These are phyloP conservation scores for Recurvirostra avosetta DNA, from an alignment of 2,113 vertebrate species.

Conservation along the genomic window DNA sequence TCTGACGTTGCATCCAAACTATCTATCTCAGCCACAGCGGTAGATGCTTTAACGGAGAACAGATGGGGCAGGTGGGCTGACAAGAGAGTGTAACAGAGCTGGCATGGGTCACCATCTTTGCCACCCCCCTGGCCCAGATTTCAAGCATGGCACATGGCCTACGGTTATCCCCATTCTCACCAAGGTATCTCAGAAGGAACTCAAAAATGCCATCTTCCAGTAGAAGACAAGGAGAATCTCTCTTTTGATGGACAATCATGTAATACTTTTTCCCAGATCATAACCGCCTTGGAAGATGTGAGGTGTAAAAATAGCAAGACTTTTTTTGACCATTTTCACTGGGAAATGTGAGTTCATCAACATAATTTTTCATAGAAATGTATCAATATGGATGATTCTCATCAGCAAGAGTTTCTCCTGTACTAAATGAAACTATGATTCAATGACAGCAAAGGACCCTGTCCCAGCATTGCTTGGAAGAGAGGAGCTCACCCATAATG, in stretches of 20 bases:
- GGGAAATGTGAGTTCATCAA: neutral
- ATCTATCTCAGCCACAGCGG: neutral
- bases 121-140: fast-evolving
- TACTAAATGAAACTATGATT: neutral
- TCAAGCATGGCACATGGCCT: neutral
- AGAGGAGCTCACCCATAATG: neutral
- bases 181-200: neutral
- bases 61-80: neutral
- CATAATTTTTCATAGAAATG: neutral
- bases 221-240: neutral
- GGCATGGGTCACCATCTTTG: neutral
- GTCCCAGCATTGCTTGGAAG: neutral
- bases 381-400: neutral
- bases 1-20: neutral
- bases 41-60: neutral
- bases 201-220: neutral
- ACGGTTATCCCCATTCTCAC: neutral
- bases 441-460: neutral
- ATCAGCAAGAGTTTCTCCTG: neutral
- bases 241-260: neutral
- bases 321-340: neutral
- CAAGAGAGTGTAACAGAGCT: neutral
- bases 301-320: neutral
- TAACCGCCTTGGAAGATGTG: neutral
- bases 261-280: neutral